A percentile compares a stretch with the other conserved stretches of the same genome.
Conservation (phyloP, 2,113 vertebrate species). For the Climacteris rufus region DNA sequence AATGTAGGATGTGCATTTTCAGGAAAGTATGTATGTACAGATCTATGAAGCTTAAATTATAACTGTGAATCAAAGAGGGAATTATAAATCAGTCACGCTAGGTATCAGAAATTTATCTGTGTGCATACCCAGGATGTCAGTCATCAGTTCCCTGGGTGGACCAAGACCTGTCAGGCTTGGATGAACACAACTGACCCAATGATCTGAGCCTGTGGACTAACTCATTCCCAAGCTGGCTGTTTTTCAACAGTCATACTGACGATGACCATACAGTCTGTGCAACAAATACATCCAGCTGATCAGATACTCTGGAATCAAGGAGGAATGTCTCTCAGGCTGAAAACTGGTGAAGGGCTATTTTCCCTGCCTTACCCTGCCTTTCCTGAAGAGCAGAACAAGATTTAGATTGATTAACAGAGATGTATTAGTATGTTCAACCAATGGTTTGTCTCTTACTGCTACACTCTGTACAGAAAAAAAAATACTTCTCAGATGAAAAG, state of each 20-base stretch:
- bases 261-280: rapidly evolving
- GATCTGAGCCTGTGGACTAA: neutral
- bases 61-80: neutral
- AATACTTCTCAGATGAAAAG: neutral
- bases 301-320: neutral
- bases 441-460: neutral
- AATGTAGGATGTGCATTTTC: neutral
- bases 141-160: neutral
- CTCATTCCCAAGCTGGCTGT: neutral
- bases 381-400: neutral
- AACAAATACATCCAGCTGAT: neutral
- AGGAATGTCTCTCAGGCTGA: neutral
- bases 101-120: neutral
- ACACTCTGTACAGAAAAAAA: neutral
- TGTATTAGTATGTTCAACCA: neutral
- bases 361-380: too few species aligned
- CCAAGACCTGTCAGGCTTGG: neutral
- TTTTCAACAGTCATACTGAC: neutral
- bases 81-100: neutral
- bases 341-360: neutral
- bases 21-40: neutral
- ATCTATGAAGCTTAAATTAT: neutral
- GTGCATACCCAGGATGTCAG: neutral
- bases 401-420: neutral
- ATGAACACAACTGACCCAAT: neutral